Base-by-base conservation (phyloP, 2,113 vertebrate species). In the Chlorocebus sabaeus region DNA sequence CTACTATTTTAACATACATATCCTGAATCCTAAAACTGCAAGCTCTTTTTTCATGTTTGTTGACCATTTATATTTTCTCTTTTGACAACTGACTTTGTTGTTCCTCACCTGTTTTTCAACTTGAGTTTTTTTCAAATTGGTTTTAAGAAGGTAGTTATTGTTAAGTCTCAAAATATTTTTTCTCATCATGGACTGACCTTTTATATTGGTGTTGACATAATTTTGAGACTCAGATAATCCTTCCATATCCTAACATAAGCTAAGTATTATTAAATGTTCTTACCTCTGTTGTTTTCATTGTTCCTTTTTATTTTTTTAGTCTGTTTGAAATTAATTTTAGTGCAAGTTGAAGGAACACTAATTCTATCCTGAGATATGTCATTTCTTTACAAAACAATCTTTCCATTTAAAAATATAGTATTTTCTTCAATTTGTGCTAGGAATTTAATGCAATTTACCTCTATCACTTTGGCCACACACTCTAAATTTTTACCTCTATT, bases 321-420 rank as follows among this genome's bases (percentile, higher is more conserved):
- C 57, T 38, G 90, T 50, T 27, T 90, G 75, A 93, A 95, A 55
- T 48, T 97, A 64, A 95, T 78, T 93, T 82, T 55, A 64, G 59
- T 72, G 25, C 30, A 78, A 94, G 27, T 48, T 90, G 68, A 20
- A 95, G 30, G 25, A 76, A 68, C 88, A 96, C 0, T 89, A 57
- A 92, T 45, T 93, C 43, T 72, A 48, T 70, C 25, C 35, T 43
- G 84, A 92, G 27, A 89, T 84, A 52, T 25, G 40, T 48, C 45
- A 73, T 59, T 81, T 93, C 67, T 92, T 88, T 79, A 84, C 14
- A 96, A 89, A 81, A 67, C 16, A 86, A 81, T 45, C 27, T 14
- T 82, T 45, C 48, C 38, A 97, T 80, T 55, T 64, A 84, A 45
- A 94, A 92, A 79, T 72, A 85, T 23, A 17, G 70, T 23, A 70